These are phyloP conservation scores for Emys orbicularis DNA, from an alignment of 2,797 vertebrate genomes.

Conservation along the genomic window DNA sequence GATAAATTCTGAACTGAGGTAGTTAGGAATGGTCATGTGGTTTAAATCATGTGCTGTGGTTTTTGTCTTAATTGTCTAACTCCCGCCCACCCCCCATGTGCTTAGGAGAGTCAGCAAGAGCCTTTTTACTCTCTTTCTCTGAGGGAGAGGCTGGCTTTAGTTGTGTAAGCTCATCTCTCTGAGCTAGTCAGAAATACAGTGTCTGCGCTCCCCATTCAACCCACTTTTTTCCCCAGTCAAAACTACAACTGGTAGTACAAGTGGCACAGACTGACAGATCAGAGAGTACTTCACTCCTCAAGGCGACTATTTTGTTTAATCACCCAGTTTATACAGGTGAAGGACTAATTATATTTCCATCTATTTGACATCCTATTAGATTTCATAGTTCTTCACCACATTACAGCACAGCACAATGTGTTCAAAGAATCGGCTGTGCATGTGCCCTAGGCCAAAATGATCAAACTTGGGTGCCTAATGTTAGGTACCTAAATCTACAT, in stretches of 20 bases:
- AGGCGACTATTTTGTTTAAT: not conserved
- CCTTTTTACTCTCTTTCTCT: not conserved
- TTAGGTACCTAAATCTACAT: not conserved
- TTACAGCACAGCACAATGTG: not conserved
- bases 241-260: not conserved
- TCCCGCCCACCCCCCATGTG: not conserved
- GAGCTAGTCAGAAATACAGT: not conserved
- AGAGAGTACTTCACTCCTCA: not conserved
- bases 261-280: not conserved
- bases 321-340: not conserved
- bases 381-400: not conserved
- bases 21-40: not conserved
- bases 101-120: not conserved
- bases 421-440: not conserved
- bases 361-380: not conserved
- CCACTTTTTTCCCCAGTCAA: not conserved
- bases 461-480: not conserved
- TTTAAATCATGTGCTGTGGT: not conserved
- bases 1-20: not conserved
- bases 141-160: not conserved
- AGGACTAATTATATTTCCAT: not conserved
- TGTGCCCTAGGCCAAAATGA: not conserved
- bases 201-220: not conserved
- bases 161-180: rapidly evolving
- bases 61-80: not conserved